These are phyloP conservation scores for Microplitis deprimator DNA, from an alignment of 2,888 invertebrate genomes.

Conservation along the genomic window DNA sequence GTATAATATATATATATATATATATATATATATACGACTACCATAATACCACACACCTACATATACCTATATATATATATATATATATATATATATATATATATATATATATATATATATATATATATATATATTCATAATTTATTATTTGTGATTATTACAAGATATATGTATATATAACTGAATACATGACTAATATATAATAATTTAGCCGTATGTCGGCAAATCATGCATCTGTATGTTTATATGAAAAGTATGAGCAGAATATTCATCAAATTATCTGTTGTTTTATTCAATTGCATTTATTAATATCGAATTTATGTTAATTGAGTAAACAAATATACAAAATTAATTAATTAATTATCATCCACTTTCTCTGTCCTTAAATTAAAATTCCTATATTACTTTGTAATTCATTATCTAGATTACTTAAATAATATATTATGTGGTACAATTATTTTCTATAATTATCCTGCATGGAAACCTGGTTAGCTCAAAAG, in stretches of 20 bases:
- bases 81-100: conserved; percentile 45
- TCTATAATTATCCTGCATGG: no score
- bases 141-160: background rate
- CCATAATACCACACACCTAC: background rate
- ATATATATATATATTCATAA: background rate
- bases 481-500: no score
- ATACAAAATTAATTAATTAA: background rate
- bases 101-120: no score
- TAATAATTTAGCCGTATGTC: background rate
- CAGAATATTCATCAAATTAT: background rate
- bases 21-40: no score
- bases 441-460: no score
- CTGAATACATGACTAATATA: background rate
- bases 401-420: no score
- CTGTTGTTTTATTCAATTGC: background rate
- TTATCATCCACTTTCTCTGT: background rate
- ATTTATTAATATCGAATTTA: background rate
- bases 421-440: no score
- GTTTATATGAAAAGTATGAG: background rate
- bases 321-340: background rate
- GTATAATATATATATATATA: conserved; percentile 47
- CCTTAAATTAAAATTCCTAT: no score
- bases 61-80: conserved; percentile 38
- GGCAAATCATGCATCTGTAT: background rate
- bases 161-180: background rate